Evolutionary conservation across 2,888 invertebrate species (phyloP).

Genomic region (Villa cingulata): DNA sequence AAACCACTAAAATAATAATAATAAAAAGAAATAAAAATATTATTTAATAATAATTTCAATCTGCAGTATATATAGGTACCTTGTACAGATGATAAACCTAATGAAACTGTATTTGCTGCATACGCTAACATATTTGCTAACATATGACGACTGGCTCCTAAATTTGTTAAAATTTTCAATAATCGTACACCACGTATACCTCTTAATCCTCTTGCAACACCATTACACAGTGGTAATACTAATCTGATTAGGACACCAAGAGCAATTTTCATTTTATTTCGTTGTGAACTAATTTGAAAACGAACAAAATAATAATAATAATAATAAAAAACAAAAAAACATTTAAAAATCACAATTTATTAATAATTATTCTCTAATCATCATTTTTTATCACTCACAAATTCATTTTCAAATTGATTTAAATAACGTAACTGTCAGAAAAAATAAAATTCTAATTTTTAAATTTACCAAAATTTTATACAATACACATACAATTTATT

Average conservation of each 20-base stretch:
- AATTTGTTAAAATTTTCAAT: conserved; percentile 24
- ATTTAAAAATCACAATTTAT: too few species aligned
- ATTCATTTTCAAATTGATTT: too few species aligned
- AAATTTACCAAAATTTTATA: too few species aligned
- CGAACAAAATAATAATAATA: too few species aligned
- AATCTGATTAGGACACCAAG: conserved; percentile 31
- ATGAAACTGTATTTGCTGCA: conserved; percentile 33
- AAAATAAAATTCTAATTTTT: too few species aligned
- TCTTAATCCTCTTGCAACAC: conserved; percentile 29
- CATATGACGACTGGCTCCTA: conserved; percentile 29
- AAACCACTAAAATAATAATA: conserved; percentile 7
- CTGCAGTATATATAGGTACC: conserved; percentile 18
- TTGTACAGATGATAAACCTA: conserved; percentile 32
- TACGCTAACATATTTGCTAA: conserved; percentile 32
- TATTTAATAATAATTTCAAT: background rate
- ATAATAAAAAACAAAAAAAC: too few species aligned
- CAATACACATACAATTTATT: too few species aligned
- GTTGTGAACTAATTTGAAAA: conserved; percentile 19
- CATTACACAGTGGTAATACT: conserved; percentile 30
- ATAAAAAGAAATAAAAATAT: background rate
- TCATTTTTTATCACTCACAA: too few species aligned
- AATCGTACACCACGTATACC: conserved; percentile 31
- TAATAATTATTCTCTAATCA: too few species aligned
- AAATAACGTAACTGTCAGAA: too few species aligned
- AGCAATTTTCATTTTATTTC: conserved; percentile 28